Evolutionary conservation across 2,797 vertebrate genomes (phyloP), one percentile per base, ranked within the genome.

Genomic region (Antennarius maculatus): DNA sequence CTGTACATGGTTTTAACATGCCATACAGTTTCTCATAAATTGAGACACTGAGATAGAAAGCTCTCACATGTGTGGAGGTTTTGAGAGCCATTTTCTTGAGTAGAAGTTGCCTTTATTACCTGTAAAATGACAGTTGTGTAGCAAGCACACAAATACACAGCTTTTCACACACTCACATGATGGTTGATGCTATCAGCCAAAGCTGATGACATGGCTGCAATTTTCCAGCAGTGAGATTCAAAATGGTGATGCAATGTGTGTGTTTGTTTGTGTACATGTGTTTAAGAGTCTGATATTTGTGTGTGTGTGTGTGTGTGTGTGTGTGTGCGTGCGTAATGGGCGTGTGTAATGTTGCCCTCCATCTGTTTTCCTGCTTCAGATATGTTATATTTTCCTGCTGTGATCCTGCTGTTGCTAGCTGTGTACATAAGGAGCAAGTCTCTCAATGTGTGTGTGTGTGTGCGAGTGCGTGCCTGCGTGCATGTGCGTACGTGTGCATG

Each of bases 341-440:
- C 51, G 43, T 69, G 74, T 69, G 77, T 68, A 78, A 81, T 77
- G 61, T 68, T 81, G 82, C 54, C 42, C 62, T 82, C 85, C 87
- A 90, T 89, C 86, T 89, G 87, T 80, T 88, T 72, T 87, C 74
- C 84, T 86, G 83, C 69, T 83, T 83, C 76, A 88, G 79, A 84
- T 80, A 60, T 75, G 75, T 74, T 86, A 58, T 73, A 77, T 75
- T 83, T 82, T 79, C 88, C 80, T 69, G 80, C 88, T 88, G 87
- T 86, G 81, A 85, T 85, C 82, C 79, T 89, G 88, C 83, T 88
- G 84, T 73, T 87, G 85, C 85, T 79, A 77, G 74, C 67, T 71
- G 70, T 66, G 65, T 74, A 79, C 67, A 79, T 74, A 58, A 82
- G 73, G 62, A 79, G 69, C 58, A 65, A 46, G 64, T 5, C 46